A percentile compares a stretch with the other conserved stretches of the same genome.
Conservation (phyloP, 2,888 invertebrate genomes). For the Drosophila anomalata region DNA sequence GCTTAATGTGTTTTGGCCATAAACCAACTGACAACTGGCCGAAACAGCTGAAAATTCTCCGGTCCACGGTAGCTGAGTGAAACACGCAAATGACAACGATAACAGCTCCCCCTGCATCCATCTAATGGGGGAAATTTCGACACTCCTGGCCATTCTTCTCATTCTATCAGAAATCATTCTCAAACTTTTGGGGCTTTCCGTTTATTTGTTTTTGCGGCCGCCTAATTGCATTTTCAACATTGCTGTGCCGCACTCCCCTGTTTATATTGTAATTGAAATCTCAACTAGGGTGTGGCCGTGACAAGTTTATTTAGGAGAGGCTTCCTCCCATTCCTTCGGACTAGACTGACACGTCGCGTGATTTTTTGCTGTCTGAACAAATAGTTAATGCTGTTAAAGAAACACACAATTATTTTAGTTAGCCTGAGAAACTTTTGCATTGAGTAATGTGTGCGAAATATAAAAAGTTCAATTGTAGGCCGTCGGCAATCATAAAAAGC, state of each 20-base stretch:
- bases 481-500: constrained; percentile 26
- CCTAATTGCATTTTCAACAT: constrained; percentile 71
- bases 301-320: constrained; percentile 55
- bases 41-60: constrained; percentile 50
- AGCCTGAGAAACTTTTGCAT: constrained; percentile 43
- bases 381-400: constrained; percentile 8
- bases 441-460: constrained; percentile 20
- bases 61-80: constrained; percentile 14
- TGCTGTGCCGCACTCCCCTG: constrained; percentile 11
- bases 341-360: constrained; percentile 5
- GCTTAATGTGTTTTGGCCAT: constrained; percentile 78
- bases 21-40: constrained; percentile 62
- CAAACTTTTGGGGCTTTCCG: constrained; percentile 42
- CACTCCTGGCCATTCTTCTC: constrained; percentile 4
- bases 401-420: constrained; percentile 19
- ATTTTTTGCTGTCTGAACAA: constrained; percentile 7
- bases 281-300: constrained; percentile 36
- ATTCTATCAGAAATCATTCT: constrained; percentile 37
- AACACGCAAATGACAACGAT: constrained; percentile 40
- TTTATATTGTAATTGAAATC: constrained; percentile 63
- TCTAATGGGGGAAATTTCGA: not conserved
- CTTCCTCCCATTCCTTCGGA: constrained; percentile 23
- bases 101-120: constrained; percentile 25
- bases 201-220: constrained; percentile 63
- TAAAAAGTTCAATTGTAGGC: constrained; percentile 18